Conservation (phyloP, 53 echinoderm and acorn worm genomes). For the Mesocentrotus franciscanus region DNA sequence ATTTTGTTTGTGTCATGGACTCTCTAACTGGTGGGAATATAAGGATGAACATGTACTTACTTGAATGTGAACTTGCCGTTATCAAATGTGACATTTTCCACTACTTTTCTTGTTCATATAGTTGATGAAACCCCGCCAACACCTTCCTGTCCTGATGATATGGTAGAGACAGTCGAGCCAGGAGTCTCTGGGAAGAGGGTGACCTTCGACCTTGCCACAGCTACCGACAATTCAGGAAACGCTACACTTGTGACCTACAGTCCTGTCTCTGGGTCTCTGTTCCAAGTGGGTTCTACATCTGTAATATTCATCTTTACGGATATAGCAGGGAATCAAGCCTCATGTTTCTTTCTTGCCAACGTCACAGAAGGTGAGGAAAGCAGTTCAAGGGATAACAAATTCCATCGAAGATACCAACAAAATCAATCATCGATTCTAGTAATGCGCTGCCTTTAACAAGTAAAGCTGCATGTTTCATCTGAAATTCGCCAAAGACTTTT, state of each 20-base stretch:
- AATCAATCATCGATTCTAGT: no score
- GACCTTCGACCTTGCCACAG: background rate
- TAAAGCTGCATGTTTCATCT: no score
- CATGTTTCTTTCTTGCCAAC: constrained; percentile 17
- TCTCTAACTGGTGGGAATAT: no score
- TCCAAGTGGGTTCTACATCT: background rate
- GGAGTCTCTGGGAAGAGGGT: background rate
- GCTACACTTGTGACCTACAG: background rate
- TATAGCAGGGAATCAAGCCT: background rate
- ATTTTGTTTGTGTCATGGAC: no score
- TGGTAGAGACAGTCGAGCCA: background rate
- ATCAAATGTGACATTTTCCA: no score
- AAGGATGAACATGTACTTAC: no score
- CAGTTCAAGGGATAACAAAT: background rate
- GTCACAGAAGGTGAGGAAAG: constrained; percentile 28
- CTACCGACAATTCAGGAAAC: constrained; percentile 33
- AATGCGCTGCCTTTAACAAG: no score
- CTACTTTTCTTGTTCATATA: background rate
- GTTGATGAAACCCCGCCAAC: constrained; percentile 3
- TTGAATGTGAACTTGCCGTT: no score
- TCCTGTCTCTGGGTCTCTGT: constrained; percentile 11
- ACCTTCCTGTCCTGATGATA: background rate
- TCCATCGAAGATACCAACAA: background rate
- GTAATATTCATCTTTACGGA: constrained; percentile 10
- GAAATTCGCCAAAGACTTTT: no score